Base-by-base conservation (phyloP, 1,140 invertebrate genomes). In the Pseudoatta argentina region DNA sequence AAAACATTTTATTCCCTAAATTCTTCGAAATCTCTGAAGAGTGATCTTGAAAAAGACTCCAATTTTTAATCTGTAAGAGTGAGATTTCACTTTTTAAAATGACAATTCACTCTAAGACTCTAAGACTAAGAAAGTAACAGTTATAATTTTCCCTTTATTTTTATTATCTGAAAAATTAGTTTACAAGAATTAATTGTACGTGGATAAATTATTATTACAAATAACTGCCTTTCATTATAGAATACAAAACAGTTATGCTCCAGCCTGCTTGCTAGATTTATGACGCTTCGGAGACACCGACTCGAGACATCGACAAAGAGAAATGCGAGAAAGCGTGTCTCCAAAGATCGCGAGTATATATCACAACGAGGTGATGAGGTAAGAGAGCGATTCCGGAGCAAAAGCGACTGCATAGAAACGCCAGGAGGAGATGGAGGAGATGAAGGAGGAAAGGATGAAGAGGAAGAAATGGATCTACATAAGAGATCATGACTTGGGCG, bases 401-500 rank as follows among this genome's bases (percentile, higher is more conserved):
- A 82, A 79, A 78, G 77, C 88, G 88, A 7, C 71, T 59, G 63
- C 51, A 89, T 71, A 87, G 76, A 39, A 88, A 82, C 83, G 63
- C 61, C 82, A 55, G 72, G 82, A 69, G 48, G 51, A 66, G 81
- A 30, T 64, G 61, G 75, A 61, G 53, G 51, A 57, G 53, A 24
- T 24, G 24, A 24, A 24, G 24, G 24, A 1, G 24, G 14, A 39
- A 21, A 69, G 12, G 44, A 51, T 18, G 53, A 48, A 48, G n/a
- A 44, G 51, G 72, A 63, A 86, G 72, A 82, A 83, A 87, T 87
- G 85, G 88, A 92, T 91, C 90, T 92, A 91, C 88, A 93, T 91
- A 91, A 93, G 91, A 92, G 93, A 93, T 94, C 91, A 93, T 92
- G 92, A 92, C 91, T 93, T 89, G 91, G 39, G 67, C 72, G 48